Base-by-base conservation (phyloP, 1,140 invertebrate species). In the Maconellicoccus hirsutus region DNA sequence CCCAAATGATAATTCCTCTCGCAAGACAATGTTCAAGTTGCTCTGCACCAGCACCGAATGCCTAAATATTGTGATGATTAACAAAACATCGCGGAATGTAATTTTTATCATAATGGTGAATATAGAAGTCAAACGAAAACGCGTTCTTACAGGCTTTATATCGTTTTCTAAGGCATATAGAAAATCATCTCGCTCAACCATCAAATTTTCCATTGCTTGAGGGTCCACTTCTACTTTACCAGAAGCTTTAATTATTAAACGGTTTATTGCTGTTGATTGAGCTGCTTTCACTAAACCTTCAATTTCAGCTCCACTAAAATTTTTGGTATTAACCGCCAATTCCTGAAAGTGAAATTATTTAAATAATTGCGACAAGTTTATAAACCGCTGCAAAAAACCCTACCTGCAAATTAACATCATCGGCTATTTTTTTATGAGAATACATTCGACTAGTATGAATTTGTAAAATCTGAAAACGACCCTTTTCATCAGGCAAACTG, bases 291-390 rank as follows among this genome's bases (percentile, higher is more conserved):
- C 96, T 72, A 99, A 82, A 79, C 97, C 98, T 83, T 99, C 98
- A n/a, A 99, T 79, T 82, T 99, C 98, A 16, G 98, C 98, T 70
- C 98, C 98, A 75, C 94, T 98, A 80, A 99, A 99, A 81, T 99
- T 99, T 80, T 98, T 99, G 0, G 96, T 99, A 1, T 89, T 75
- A 0, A 82, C 74, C 19, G 96, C 93, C 23, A 99, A 78, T 81
- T 98, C 96, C 80, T 89, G 78, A 75, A 52, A 52, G 2, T 16
- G 74, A 16, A 27, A 72, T 29, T 70, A 73, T 27, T 14, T 69
- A 16, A 25, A 73, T 23, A 23, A 61, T 72, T 71, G 29, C 3
- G 29, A 33, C 29, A 33, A 33, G 4, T 59, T 27, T 22, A 27
- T 14, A 70, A 12, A 26, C 26, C n/a, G n/a, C n/a, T 33, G 29